Conservation (phyloP, 1,140 invertebrate genomes). For the Sycophaga agraensis region DNA sequence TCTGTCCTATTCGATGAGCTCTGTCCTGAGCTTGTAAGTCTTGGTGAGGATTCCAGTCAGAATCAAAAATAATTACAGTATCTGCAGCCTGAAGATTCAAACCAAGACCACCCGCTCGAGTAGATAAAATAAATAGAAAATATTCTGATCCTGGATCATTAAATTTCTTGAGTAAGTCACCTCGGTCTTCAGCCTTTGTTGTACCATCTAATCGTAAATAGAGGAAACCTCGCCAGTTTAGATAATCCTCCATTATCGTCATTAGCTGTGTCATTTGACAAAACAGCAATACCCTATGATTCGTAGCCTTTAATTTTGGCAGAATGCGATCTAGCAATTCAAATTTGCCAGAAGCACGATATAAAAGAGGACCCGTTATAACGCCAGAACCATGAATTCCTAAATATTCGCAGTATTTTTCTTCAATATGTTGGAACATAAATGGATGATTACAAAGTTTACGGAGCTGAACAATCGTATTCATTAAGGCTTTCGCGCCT, state of each 20-base stretch:
- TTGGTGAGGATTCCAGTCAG: conserved; percentile 99
- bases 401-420: conserved; percentile 92
- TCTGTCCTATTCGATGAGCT: conserved; percentile 98
- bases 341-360: conserved; percentile 94
- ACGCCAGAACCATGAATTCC: conserved; percentile 68
- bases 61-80: conserved; percentile 98
- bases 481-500: conserved; percentile 96
- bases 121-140: conserved; percentile 95
- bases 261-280: conserved; percentile 99
- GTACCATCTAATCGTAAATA: conserved; percentile 87
- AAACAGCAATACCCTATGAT: conserved; percentile 93
- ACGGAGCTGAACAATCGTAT: conserved; percentile 96
- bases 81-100: conserved; percentile 98
- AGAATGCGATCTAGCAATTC: conserved; percentile 96
- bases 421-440: conserved; percentile 98
- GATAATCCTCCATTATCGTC: conserved; percentile 99
- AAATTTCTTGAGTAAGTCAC: conserved; percentile 89
- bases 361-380: conserved; percentile 84
- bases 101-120: conserved; percentile 95
- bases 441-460: conserved; percentile 99
- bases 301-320: conserved; percentile 89
- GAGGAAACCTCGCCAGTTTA: conserved; percentile 81
- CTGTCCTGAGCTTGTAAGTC: conserved; percentile 98
- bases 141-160: conserved; percentile 88
- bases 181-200: conserved; percentile 97